A percentile compares a stretch with the other conserved stretches of the same genome.
phyloP scores from a whole-genome alignment of 2,888 invertebrate genomes.

The Agelastica alni region DNA sequence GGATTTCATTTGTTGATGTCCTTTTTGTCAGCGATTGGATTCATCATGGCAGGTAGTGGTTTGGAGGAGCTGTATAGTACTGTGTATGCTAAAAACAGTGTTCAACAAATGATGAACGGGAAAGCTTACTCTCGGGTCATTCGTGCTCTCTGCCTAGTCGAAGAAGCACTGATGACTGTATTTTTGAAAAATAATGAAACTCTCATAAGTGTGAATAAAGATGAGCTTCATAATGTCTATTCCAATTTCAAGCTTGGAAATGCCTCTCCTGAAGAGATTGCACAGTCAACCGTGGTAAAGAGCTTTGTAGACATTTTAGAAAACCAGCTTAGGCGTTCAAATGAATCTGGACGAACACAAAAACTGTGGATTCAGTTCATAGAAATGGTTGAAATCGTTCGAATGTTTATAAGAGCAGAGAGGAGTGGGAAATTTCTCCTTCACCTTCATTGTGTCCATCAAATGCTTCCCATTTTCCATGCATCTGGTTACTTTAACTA shows the following conservation, averaged over 20 bases:
- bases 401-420: slow-evolving; percentile 17
- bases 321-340: slow-evolving; percentile 11
- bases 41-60: slow-evolving; percentile 49
- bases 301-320: slow-evolving; percentile 11
- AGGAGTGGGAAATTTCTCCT: too few species aligned
- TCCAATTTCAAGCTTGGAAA: slow-evolving; percentile 11
- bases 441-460: slow-evolving; percentile 18
- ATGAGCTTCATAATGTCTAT: too few species aligned
- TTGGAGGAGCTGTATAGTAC: slow-evolving; percentile 37
- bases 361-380: not conserved
- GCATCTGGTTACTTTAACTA: slow-evolving; percentile 7
- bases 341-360: too few species aligned
- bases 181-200: slow-evolving; percentile 10
- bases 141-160: slow-evolving; percentile 19
- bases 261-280: slow-evolving; percentile 9
- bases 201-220: slow-evolving; percentile 12
- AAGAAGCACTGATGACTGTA: slow-evolving; percentile 11
- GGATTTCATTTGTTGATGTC: slow-evolving; percentile 40
- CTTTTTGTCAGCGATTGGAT: slow-evolving; percentile 47
- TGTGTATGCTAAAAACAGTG: slow-evolving; percentile 41
- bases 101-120: slow-evolving; percentile 44
- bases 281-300: slow-evolving; percentile 8
- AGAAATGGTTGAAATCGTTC: slow-evolving; percentile 9
- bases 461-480: slow-evolving; percentile 19
- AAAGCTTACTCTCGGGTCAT: slow-evolving; percentile 36